Evolutionary conservation across 2,888 invertebrate species (phyloP), one percentile per base, ranked within the genome.

Genomic region (Chymomyza procnemis): DNA sequence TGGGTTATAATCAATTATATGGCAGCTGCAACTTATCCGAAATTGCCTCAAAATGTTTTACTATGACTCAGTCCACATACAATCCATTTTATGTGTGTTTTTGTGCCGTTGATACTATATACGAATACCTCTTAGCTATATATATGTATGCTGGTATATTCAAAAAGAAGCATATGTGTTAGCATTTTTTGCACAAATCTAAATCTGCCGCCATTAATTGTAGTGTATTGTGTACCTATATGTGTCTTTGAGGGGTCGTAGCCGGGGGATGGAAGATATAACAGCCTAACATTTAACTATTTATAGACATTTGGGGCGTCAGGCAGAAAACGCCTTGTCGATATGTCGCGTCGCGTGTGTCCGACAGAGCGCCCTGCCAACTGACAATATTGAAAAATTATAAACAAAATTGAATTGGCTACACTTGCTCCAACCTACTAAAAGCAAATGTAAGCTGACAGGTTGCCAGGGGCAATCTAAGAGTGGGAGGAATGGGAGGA

Each of bases 291-390:
- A 71, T 74, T 71, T 69, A 66, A 73, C 74, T 84, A 84, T 84
- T 84, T 80, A 71, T 84, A 84, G 71, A 85, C 76, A 84, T 83
- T 84, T 84, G 83, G 85, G 83, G 79, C 82, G 26, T 26, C 26
- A 82, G 82, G 75, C 83, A 79, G n/a, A 69, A 57, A 52, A 71
- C 76, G 80, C 67, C 76, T 75, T 78, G 80, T 80, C 83, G 78
- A 80, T 80, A 80, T 71, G 66, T 68, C 66, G 69, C 56, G 62
- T 63, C 64, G 52, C 54, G n/a, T 55, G 47, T 58, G 64, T 56
- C 61, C 67, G 76, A 58, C 66, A 21, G 41, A 61, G 41, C 19
- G 34, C 14, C 22, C 30, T 55, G 46, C 68, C 67, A 69, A 46
- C 71, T 71, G 69, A 74, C 79, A 75, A 22, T 69, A 79, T 81